Base-by-base conservation (phyloP, 2,888 invertebrate genomes). In the Leptodirus hochenwartii region DNA sequence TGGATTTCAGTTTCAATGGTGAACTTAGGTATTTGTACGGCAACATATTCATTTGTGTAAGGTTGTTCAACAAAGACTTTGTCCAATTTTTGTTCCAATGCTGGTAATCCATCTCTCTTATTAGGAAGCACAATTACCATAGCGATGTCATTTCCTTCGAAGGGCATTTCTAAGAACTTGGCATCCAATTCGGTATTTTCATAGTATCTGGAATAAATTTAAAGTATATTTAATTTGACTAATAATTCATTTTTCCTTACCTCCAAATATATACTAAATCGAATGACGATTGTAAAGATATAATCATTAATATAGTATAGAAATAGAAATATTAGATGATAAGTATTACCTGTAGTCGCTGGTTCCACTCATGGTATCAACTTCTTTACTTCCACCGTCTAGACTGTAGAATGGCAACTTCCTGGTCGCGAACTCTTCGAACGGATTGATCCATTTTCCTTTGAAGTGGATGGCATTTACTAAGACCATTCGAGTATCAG, bases 391-490 rank as follows among this genome's bases (percentile, higher is more conserved):
- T n/a, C 42, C 34, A 3, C 36, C 40, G 5, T 34, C 33, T 8
- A 34, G 36, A 5, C 31, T 30, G 31, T 42, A 43, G 34, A 52
- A 52, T 6, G 41, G 40, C 22, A 38, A 30, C 26, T 41, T 40
- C 6, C 13, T 26, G 13, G 46, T 47, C 15, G 30, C 27, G 31
- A 36, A 36, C 6, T 27, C 25, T 10, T 37, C 34, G 31, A 41
- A 43, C 5, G 34, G 34, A 4, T 33, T 34, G 13, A 23, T 25
- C 37, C 37, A 37, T 11, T 34, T 35, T 2, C 35, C 37, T 17
- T 46, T 46, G 33, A 54, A 51, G 34, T 54, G 48, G 20, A 54
- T 28, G 2, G 53, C 48, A 32, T 54, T 55, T 2, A 52, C 43
- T 20, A 54, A 36, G 5, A 54, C 38, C 29, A 51, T 23, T 30